Percentiles rank a stretch among this genome's conserved stretches.
phyloP scores from a whole-genome alignment of 2,888 invertebrate species.

The Tenthredo amoena region DNA sequence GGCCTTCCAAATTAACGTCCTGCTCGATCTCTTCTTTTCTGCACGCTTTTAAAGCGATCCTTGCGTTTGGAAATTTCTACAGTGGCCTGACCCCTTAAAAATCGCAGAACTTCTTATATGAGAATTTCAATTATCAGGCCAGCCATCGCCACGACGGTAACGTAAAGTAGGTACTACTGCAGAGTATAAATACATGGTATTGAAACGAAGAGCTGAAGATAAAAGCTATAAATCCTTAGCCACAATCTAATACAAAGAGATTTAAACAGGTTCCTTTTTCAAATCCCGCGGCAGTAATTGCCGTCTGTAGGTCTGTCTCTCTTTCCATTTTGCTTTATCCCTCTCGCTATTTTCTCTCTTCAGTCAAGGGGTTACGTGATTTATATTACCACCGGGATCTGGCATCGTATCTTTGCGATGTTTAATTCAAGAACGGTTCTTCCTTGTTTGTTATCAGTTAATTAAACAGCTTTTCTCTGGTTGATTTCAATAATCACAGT shows the following conservation, averaged over 20 bases:
- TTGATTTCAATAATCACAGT: slow-evolving; percentile 20
- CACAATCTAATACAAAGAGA: slow-evolving; percentile 20
- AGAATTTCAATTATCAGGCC: not conserved
- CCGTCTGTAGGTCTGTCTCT: slow-evolving; percentile 49
- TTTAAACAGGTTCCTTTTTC: slow-evolving; percentile 57
- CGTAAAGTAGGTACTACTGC: not conserved
- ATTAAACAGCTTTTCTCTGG: slow-evolving; percentile 31
- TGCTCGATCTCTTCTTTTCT: too few relatives aligned
- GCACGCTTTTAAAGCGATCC: too few relatives aligned
- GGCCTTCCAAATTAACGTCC: too few relatives aligned
- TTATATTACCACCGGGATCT: slow-evolving; percentile 63
- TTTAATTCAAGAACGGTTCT: slow-evolving; percentile 57
- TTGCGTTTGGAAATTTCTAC: too few relatives aligned
- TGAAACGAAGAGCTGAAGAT: not conserved
- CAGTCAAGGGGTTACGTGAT: slow-evolving; percentile 64
- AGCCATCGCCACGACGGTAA: not conserved
- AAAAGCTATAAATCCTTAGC: slow-evolving; percentile 33
- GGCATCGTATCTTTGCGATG: slow-evolving; percentile 59
- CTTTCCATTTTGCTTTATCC: not conserved
- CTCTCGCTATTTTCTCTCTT: slow-evolving; percentile 10
- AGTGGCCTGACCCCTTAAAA: too few relatives aligned
- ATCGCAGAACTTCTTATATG: not conserved
- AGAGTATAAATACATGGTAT: not conserved
- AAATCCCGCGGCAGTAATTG: slow-evolving; percentile 65
- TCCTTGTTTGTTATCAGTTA: slow-evolving; percentile 50